Conservation (phyloP, 1,140 invertebrate genomes). For the Cydia strobilella region DNA sequence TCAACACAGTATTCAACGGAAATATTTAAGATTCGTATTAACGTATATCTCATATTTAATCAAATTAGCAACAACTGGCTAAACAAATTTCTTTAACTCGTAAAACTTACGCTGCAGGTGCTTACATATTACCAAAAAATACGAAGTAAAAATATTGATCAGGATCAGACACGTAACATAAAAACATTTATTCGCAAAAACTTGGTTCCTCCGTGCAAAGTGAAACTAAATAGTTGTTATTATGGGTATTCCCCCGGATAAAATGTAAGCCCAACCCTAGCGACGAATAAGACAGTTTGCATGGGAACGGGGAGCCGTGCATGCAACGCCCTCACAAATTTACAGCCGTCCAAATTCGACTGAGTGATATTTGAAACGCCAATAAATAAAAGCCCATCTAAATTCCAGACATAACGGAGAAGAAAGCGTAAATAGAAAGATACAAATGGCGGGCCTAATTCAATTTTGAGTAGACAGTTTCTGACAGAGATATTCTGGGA, state of each 20-base stretch:
- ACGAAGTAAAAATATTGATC: no score
- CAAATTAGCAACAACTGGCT: no score
- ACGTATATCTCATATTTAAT: no score
- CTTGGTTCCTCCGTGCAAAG: slow-evolving; percentile 33
- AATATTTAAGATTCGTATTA: no score
- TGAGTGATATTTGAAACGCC: slow-evolving; percentile 55
- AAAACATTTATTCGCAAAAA: not conserved
- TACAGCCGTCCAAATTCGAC: slow-evolving; percentile 51
- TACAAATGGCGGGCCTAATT: slow-evolving; percentile 7
- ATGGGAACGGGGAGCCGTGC: slow-evolving; percentile 52
- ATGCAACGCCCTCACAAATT: slow-evolving; percentile 65
- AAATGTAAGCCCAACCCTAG: slow-evolving; percentile 37
- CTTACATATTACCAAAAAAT: no score
- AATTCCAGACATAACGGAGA: slow-evolving; percentile 14
- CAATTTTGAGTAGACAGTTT: not conserved
- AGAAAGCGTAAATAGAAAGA: not conserved
- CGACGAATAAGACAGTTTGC: slow-evolving; percentile 65
- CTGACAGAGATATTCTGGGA: not conserved
- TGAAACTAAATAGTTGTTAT: slow-evolving; percentile 37
- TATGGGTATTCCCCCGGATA: not conserved
- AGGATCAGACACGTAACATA: no score
- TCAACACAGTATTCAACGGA: no score
- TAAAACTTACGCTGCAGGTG: no score
- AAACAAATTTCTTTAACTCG: no score
- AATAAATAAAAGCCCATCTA: slow-evolving; percentile 38